These are phyloP conservation scores for Protodeltote pygarga DNA, from an alignment of 2,888 invertebrate genomes.

Conservation along the genomic window DNA sequence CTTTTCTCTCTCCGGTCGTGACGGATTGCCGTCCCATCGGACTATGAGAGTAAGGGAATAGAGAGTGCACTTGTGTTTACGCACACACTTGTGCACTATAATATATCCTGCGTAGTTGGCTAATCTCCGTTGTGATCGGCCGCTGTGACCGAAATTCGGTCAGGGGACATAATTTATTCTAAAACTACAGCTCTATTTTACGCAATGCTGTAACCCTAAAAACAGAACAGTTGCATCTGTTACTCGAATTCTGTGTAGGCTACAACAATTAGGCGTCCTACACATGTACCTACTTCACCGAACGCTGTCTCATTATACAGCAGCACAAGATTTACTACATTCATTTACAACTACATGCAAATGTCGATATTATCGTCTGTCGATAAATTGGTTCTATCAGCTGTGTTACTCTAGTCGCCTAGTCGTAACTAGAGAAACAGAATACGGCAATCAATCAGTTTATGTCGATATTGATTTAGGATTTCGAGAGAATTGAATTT, in stretches of 20 bases:
- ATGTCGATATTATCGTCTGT: conserved; percentile 23
- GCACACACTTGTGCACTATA: too few species aligned
- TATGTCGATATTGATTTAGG: conserved; percentile 10
- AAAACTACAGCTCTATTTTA: too few species aligned
- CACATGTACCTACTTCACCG: conserved; percentile 9
- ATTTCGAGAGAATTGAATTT: not conserved
- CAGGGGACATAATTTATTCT: too few species aligned
- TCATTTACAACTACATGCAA: conserved; percentile 27
- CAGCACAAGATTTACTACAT: conserved; percentile 18
- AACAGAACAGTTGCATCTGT: too few species aligned
- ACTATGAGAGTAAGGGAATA: too few species aligned
- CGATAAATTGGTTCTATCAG: conserved; percentile 37
- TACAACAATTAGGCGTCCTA: conserved; percentile 31
- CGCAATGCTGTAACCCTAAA: too few species aligned
- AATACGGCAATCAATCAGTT: conserved; percentile 30
- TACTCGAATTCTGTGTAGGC: not conserved
- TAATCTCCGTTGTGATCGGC: too few species aligned
- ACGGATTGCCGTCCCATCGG: too few species aligned
- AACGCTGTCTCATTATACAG: conserved; percentile 25
- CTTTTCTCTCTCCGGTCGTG: too few species aligned
- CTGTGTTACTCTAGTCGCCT: conserved; percentile 27
- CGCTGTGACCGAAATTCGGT: too few species aligned
- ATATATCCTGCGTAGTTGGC: too few species aligned
- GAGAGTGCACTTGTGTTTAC: too few species aligned
- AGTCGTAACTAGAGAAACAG: conserved; percentile 28